Evolutionary conservation across 2,888 invertebrate species (phyloP).

Genomic region (Papilio gigon): DNA sequence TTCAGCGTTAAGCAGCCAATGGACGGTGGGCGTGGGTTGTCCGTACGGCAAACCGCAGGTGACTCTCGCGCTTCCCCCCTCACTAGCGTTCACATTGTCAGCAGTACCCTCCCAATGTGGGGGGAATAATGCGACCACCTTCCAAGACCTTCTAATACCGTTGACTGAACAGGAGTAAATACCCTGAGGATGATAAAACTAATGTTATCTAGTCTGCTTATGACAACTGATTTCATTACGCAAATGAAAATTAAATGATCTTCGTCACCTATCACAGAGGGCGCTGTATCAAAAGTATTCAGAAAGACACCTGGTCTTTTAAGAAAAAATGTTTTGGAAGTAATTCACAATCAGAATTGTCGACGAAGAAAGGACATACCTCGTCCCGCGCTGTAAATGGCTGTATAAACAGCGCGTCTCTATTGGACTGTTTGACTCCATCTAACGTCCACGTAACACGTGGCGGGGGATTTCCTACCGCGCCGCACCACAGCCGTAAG

Average conservation of each 20-base stretch:
- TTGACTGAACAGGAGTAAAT: constrained; percentile 89
- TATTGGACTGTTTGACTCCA: constrained; percentile 69
- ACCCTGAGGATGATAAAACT: constrained; percentile 77
- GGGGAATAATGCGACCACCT: constrained; percentile 69
- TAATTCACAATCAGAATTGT: no score
- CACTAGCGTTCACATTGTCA: constrained; percentile 78
- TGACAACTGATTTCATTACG: no score
- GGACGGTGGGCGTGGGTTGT: constrained; percentile 87
- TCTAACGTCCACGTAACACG: constrained; percentile 82
- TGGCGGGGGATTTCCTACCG: constrained; percentile 84
- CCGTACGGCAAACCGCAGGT: constrained; percentile 85
- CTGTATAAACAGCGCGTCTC: constrained; percentile 68
- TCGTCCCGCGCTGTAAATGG: constrained; percentile 67
- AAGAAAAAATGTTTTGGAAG: no score
- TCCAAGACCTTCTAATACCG: constrained; percentile 80
- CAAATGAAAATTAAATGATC: no score
- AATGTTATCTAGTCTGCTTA: background rate
- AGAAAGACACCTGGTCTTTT: background rate
- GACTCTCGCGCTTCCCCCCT: constrained; percentile 70
- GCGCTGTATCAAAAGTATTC: background rate
- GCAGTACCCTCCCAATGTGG: constrained; percentile 80
- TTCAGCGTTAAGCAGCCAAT: constrained; percentile 94
- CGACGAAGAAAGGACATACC: no score
- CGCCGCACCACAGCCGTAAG: constrained; percentile 85
- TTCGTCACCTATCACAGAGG: no score